These are phyloP conservation scores for Drosophila dunni DNA, from an alignment of 1,140 invertebrate genomes.

Conservation along the genomic window DNA sequence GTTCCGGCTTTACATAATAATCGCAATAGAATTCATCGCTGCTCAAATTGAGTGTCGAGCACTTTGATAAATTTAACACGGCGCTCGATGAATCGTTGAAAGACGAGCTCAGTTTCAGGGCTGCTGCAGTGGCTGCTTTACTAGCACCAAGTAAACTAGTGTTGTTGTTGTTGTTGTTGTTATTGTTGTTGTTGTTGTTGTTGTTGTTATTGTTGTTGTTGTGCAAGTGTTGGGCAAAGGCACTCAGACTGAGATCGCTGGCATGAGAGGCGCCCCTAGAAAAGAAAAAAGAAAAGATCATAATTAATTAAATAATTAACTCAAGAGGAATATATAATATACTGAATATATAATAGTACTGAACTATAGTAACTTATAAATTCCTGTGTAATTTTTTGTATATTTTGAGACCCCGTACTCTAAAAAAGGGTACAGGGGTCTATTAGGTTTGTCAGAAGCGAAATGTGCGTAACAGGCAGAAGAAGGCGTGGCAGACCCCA, in stretches of 20 bases:
- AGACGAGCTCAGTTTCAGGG: slow-evolving; percentile 58
- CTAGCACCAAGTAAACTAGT: slow-evolving; percentile 51
- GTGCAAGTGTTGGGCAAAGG: slow-evolving; percentile 62
- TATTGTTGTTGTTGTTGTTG: slow-evolving; percentile 27
- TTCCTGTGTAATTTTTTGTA: too few relatives aligned
- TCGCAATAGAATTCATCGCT: slow-evolving; percentile 72
- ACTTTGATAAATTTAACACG: slow-evolving; percentile 79
- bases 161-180: slow-evolving; percentile 53
- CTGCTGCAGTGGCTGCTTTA: slow-evolving; percentile 42
- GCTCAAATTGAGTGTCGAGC: slow-evolving; percentile 59
- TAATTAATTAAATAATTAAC: not conserved
- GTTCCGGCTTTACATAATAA: slow-evolving; percentile 75
- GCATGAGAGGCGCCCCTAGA: slow-evolving; percentile 75
- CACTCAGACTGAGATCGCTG: slow-evolving; percentile 68
- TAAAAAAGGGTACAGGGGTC: too few relatives aligned
- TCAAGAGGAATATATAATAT: too few relatives aligned
- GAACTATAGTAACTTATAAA: too few relatives aligned
- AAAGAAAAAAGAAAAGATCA: slow-evolving; percentile 7
- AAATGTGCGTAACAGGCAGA: too few relatives aligned
- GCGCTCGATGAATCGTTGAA: slow-evolving; percentile 63
- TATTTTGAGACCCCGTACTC: too few relatives aligned
- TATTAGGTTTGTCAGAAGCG: too few relatives aligned
- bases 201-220: slow-evolving; percentile 62
- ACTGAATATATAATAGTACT: too few relatives aligned
- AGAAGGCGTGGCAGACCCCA: too few relatives aligned